phyloP scores from a whole-genome alignment of 2,888 invertebrate species.

The Pachliopta kotzebuea region DNA sequence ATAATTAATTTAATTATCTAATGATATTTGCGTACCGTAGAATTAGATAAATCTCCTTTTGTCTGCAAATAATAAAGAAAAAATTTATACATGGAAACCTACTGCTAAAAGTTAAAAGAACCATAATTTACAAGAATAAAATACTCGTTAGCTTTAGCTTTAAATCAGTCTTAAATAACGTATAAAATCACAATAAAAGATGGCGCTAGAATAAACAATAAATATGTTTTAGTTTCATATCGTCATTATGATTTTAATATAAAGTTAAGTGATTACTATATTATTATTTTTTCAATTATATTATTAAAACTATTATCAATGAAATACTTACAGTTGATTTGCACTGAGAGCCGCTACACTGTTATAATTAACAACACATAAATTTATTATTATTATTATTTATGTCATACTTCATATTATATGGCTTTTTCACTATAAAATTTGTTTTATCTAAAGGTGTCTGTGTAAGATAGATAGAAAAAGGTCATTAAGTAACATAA shows the following conservation, averaged over 20 bases:
- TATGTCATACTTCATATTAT: too few relatives aligned
- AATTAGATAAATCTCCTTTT: constrained; percentile 1
- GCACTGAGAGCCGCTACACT: constrained; percentile 8
- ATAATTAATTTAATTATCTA: not conserved
- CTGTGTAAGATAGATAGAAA: too few relatives aligned
- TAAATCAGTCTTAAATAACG: too few relatives aligned
- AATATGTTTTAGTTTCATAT: too few relatives aligned
- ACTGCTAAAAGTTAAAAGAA: not conserved
- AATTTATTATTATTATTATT: not conserved
- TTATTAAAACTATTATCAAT: not conserved
- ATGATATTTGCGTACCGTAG: constrained; percentile 5
- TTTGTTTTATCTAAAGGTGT: too few relatives aligned
- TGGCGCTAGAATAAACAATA: too few relatives aligned
- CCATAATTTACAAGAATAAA: not conserved
- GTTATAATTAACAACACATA: not conserved
- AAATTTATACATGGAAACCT: not conserved
- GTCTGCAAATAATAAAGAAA: constrained; percentile 1
- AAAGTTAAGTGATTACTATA: not conserved
- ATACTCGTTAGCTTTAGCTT: too few relatives aligned
- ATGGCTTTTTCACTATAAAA: too few relatives aligned
- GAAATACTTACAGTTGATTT: constrained; percentile 2
- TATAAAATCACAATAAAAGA: too few relatives aligned
- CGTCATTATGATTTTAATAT: not conserved
- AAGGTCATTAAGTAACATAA: not conserved
- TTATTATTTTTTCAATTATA: not conserved